These are phyloP conservation scores for Himalopsyche japonica DNA, from an alignment of 2,888 invertebrate genomes.

Conservation along the genomic window DNA sequence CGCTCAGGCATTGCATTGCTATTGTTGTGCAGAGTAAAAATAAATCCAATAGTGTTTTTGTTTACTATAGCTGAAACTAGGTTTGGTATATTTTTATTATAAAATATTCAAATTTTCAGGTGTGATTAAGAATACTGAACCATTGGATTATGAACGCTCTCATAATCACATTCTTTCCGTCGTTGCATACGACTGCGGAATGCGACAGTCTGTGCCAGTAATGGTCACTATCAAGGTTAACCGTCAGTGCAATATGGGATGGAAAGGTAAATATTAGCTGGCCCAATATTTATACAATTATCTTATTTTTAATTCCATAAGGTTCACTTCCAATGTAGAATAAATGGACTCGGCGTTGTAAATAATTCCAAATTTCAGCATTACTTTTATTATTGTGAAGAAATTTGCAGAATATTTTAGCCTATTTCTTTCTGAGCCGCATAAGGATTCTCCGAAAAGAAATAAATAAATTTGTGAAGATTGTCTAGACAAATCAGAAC, in stretches of 20 bases:
- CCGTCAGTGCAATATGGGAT: slow-evolving; percentile 76
- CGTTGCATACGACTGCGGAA: slow-evolving; percentile 96
- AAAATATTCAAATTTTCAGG: slow-evolving; percentile 49
- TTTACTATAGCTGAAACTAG: no score
- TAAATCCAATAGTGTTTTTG: no score
- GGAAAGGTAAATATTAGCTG: slow-evolving; percentile 69
- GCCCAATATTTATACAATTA: no score
- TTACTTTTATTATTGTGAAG: no score
- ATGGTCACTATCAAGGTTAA: slow-evolving; percentile 96
- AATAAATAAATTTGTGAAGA: no score
- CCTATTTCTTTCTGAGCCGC: no score
- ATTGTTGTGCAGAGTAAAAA: no score
- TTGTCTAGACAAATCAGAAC: no score
- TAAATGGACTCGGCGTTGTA: not conserved
- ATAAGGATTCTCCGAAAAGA: no score
- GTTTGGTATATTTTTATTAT: not conserved
- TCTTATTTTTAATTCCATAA: not conserved
- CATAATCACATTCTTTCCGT: slow-evolving; percentile 97
- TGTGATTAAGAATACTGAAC: slow-evolving; percentile 91
- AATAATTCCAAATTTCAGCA: no score
- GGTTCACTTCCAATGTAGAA: not conserved
- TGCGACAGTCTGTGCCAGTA: slow-evolving; percentile 90
- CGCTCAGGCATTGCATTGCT: no score
- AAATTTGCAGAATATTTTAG: no score
- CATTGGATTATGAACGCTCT: slow-evolving; percentile 87